Evolutionary conservation across 2,797 vertebrate species (phyloP).

Genomic region (Anniella stebbinsi): DNA sequence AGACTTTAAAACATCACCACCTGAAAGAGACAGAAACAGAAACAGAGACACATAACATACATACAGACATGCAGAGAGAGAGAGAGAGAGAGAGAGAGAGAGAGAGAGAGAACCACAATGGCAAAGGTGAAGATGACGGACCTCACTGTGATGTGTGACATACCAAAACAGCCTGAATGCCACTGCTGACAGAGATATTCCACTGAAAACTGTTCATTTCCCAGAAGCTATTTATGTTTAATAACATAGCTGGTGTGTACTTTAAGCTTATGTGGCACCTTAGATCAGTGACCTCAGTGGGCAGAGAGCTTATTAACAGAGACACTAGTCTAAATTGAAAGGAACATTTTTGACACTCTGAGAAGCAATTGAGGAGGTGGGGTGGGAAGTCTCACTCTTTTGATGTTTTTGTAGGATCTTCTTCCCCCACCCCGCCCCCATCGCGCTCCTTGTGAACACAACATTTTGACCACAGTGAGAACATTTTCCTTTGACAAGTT

Average conservation of each 20-base stretch:
- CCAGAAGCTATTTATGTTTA: slow-evolving; percentile 12
- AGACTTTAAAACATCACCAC: too few relatives aligned
- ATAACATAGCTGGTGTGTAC: not conserved
- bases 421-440: slow-evolving; percentile 1
- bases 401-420: slow-evolving; percentile 52
- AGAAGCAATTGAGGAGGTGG: slow-evolving; percentile 45
- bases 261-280: not conserved
- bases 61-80: too few relatives aligned
- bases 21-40: too few relatives aligned
- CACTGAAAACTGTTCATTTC: not conserved
- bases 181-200: not conserved
- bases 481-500: slow-evolving; percentile 22
- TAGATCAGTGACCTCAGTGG: not conserved
- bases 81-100: not conserved
- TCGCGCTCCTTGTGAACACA: slow-evolving; percentile 44
- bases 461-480: slow-evolving; percentile 9
- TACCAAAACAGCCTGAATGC: not conserved
- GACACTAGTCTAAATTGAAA: not conserved
- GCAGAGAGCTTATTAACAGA: not conserved
- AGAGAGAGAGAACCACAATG: not conserved
- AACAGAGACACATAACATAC: too few relatives aligned
- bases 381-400: slow-evolving; percentile 4
- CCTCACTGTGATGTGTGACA: not conserved
- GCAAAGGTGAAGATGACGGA: not conserved
- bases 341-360: not conserved